Evolutionary conservation across 64 coral and sea anemone species (phyloP).

Genomic region (Montipora foliosa): DNA sequence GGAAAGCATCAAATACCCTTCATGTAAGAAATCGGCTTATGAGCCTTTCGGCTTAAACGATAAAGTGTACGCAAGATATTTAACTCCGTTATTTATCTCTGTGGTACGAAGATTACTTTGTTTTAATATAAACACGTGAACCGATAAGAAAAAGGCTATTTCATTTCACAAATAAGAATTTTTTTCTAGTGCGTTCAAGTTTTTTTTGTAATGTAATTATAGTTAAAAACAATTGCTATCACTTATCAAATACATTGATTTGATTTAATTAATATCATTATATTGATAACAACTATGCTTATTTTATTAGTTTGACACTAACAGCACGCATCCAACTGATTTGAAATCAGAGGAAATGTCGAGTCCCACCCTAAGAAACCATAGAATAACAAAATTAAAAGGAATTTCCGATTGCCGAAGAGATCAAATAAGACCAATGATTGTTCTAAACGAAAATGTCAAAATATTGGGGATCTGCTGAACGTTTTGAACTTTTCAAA

Average conservation of each 20-base stretch:
- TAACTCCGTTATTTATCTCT: background rate
- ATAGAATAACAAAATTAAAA: background rate
- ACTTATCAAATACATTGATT: constrained; percentile 40
- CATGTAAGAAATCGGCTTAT: constrained; percentile 37
- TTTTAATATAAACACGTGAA: background rate
- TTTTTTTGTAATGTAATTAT: background rate
- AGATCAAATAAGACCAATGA: background rate
- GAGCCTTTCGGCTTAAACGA: background rate
- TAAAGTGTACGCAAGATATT: background rate
- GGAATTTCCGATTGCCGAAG: constrained; percentile 19
- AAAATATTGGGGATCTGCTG: background rate
- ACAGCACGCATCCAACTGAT: background rate
- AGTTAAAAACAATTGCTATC: background rate
- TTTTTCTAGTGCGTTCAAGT: background rate
- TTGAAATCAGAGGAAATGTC: background rate
- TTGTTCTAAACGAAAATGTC: background rate
- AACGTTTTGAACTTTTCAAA: background rate
- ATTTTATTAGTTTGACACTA: background rate
- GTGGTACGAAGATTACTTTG: background rate
- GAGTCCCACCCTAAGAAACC: background rate
- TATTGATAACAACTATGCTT: background rate
- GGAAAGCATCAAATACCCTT: background rate
- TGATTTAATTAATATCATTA: constrained; percentile 1
- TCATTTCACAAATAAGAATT: constrained; percentile 26
- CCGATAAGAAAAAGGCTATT: background rate